These are phyloP conservation scores for Sitta europaea DNA, from an alignment of 2,113 vertebrate species.

Conservation along the genomic window DNA sequence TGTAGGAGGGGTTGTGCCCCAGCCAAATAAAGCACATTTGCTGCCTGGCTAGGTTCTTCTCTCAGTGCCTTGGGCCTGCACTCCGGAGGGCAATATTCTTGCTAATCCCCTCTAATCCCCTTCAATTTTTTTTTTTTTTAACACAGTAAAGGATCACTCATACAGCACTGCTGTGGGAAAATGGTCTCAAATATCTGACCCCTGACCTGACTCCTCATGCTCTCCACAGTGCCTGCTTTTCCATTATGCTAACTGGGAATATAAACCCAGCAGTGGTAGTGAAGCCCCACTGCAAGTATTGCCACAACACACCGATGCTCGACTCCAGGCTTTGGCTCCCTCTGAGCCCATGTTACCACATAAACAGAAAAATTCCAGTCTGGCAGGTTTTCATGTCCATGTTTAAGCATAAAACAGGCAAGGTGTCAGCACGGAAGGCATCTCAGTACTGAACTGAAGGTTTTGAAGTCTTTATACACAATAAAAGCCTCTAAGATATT, in stretches of 20 bases:
- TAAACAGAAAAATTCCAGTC: not conserved
- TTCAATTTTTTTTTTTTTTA: constrained; percentile 57
- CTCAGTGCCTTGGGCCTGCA: constrained; percentile 70
- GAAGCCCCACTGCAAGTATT: not conserved
- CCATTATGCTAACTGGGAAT: not conserved
- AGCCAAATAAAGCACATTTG: constrained; percentile 81
- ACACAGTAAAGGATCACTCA: constrained; percentile 76
- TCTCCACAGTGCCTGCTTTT: constrained; percentile 6
- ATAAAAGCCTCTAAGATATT: not conserved
- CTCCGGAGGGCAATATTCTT: constrained; percentile 75
- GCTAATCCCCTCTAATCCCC: constrained; percentile 82
- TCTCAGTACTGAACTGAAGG: not conserved
- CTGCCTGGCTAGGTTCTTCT: constrained; percentile 79
- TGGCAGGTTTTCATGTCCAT: not conserved
- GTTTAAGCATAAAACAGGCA: not conserved
- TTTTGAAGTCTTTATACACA: not conserved
- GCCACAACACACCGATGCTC: not conserved
- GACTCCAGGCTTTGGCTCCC: rapidly evolving
- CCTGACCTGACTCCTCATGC: constrained; percentile 80
- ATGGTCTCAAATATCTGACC: constrained; percentile 84
- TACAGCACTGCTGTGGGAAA: constrained; percentile 78
- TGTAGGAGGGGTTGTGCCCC: constrained; percentile 76
- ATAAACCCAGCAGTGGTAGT: not conserved
- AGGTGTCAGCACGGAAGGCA: not conserved
- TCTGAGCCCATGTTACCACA: not conserved